Base-by-base conservation (phyloP, 2,888 invertebrate species). In the Hecatera dysodea region DNA sequence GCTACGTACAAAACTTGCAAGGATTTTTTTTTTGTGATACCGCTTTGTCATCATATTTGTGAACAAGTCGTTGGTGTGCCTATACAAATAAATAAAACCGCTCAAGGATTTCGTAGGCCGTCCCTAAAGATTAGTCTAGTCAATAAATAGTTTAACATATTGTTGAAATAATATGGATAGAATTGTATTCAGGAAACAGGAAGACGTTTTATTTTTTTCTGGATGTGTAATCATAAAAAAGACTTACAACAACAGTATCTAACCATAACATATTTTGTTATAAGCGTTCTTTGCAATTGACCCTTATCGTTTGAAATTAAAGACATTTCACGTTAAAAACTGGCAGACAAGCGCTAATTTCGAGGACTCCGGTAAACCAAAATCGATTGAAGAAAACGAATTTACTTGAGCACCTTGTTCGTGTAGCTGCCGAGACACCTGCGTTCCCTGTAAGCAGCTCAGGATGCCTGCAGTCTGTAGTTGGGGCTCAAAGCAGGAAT, bases 401-500 rank as follows among this genome's bases (percentile, higher is more conserved):
- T 65, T 75, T 36, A 22, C 19, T 56, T 56, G 27, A 22, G 24
- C n/a, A 19, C 15, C 24, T 44, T 29, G 29, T 27, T 39, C 19
- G 44, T 46, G 8, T 33, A 6, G 12, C 19, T 33, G 19, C n/a
- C 46, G 50, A 60, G 59, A 61, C 50, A 36, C 22, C 48, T 71
- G 55, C 52, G 42, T 55, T 27, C 27, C 9, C 15, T n/a, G 1
- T 53, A 36, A 80, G 80, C 75, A 73, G 80, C 48, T 27, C 39
- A 15, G 27, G 22, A 42, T 24, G 50, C n/a, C 24, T 53, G 33
- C 19, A 17, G 19, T 36, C 15, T 59, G 72, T 11, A 55, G 48
- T 52, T 52, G 27, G 39, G 57, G 52, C 64, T 80, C 65, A 74
- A 59, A 80, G 65, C 33, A 29, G 15, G 60, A 80, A 75, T 80